These are phyloP conservation scores for Chaetodon trifasciatus DNA, from an alignment of 2,797 vertebrate genomes.

Conservation along the genomic window DNA sequence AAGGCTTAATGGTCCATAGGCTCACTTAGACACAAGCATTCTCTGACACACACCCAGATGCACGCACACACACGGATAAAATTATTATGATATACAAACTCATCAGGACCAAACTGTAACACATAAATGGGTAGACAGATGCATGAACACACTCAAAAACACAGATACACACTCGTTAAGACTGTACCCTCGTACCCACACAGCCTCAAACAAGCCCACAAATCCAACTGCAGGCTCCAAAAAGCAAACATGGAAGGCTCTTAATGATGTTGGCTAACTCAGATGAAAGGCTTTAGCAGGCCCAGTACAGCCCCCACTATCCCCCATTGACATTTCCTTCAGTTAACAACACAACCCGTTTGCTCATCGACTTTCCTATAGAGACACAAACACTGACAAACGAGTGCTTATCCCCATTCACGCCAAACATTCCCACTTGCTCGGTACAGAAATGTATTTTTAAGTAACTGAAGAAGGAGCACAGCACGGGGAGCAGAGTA, in stretches of 20 bases:
- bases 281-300: constrained; percentile 51
- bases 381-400: constrained; percentile 55
- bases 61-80: constrained; percentile 7
- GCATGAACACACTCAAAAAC: constrained; percentile 13
- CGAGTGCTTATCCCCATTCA: background rate
- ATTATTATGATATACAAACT: constrained; percentile 19
- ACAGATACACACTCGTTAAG: constrained; percentile 23
- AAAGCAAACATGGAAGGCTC: constrained; percentile 36
- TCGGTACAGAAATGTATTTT: constrained; percentile 36
- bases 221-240: constrained; percentile 15
- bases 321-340: constrained; percentile 58
- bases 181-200: background rate
- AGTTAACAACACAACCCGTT: constrained; percentile 38
- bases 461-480: constrained; percentile 9
- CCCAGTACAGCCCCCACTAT: constrained; percentile 36
- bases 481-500: background rate
- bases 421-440: constrained; percentile 3
- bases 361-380: constrained; percentile 46
- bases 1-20: constrained; percentile 42
- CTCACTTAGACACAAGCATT: constrained; percentile 11
- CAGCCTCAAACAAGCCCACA: background rate
- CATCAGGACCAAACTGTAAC: constrained; percentile 20
- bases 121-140: background rate
- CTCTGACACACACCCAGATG: constrained; percentile 21
- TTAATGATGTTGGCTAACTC: constrained; percentile 53